Conservation (phyloP, 2,113 vertebrate species). For the Hydrolagus affinis region DNA sequence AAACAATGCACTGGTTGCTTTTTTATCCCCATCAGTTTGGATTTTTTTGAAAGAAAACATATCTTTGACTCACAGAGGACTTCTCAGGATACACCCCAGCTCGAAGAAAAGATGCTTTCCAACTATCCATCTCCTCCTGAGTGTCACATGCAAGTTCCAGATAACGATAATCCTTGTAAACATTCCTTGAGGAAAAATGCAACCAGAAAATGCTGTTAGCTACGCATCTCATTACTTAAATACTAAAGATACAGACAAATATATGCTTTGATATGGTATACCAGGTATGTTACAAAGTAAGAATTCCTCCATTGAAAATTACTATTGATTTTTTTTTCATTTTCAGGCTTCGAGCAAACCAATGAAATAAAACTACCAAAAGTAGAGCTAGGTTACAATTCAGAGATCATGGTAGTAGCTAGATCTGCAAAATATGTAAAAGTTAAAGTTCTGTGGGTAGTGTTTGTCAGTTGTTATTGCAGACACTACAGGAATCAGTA, state of each 20-base stretch:
- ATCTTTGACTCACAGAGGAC: slow-evolving; percentile 61
- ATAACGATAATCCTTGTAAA: slow-evolving; percentile 89
- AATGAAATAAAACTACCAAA: not conserved
- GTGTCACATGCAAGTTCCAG: slow-evolving; percentile 81
- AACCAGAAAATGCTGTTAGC: slow-evolving; percentile 42
- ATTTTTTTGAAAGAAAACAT: not conserved
- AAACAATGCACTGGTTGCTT: too few species aligned
- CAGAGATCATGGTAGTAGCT: too few species aligned
- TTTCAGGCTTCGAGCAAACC: not conserved
- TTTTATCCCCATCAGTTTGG: not conserved
- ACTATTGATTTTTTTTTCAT: not conserved
- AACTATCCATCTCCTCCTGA: slow-evolving; percentile 86
- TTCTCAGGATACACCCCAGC: slow-evolving; percentile 84
- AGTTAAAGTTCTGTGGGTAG: too few species aligned
- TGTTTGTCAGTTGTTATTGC: not conserved
- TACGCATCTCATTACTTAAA: not conserved
- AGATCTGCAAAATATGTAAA: too few species aligned
- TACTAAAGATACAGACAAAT: not conserved
- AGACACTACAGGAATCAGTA: not conserved
- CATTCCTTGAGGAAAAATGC: slow-evolving; percentile 66
- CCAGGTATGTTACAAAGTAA: not conserved
- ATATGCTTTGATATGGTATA: not conserved
- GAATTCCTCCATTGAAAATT: not conserved
- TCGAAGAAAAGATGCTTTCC: slow-evolving; percentile 85
- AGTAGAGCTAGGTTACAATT: not conserved